phyloP scores from a whole-genome alignment of 2,113 vertebrate species.

The Sylvia atricapilla region DNA sequence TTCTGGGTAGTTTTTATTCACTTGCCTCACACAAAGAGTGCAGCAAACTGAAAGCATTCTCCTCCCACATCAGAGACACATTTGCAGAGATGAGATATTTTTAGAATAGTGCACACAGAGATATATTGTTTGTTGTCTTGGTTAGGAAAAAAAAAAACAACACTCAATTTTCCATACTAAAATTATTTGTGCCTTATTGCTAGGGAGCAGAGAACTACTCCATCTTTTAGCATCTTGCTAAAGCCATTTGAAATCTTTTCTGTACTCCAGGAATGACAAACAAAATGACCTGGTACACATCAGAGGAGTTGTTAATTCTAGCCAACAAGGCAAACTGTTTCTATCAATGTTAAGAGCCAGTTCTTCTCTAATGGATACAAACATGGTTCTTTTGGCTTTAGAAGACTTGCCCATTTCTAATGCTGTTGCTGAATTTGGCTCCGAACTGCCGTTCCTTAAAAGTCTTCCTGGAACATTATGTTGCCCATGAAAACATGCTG shows the following conservation, averaged over 20 bases:
- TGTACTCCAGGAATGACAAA: conserved; percentile 25
- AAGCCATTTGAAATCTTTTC: not conserved
- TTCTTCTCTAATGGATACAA: conserved; percentile 24
- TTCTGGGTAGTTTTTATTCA: conserved; percentile 36
- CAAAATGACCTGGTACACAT: conserved; percentile 44
- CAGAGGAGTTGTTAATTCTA: not conserved
- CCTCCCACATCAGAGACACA: conserved; percentile 58
- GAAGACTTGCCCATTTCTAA: conserved; percentile 17
- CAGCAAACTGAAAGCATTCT: conserved; percentile 53
- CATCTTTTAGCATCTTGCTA: not conserved
- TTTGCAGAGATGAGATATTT: conserved; percentile 66
- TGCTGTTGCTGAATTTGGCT: conserved; percentile 36
- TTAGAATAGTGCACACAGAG: conserved; percentile 61
- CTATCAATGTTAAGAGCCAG: not conserved
- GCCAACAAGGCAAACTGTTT: conserved; percentile 19
- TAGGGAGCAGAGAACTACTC: conserved; percentile 2
- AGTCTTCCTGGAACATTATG: conserved; percentile 20
- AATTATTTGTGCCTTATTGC: conserved; percentile 52
- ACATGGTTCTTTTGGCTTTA: not conserved
- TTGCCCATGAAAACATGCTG: conserved; percentile 5
- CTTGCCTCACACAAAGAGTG: conserved; percentile 43
- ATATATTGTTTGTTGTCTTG: conserved; percentile 67
- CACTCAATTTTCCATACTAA: conserved; percentile 47
- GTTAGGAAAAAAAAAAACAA: not conserved
- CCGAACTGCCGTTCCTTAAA: conserved; percentile 40